A percentile compares a stretch with the other conserved stretches of the same genome.
phyloP scores from a whole-genome alignment of 2,797 vertebrate genomes.

The Mallotus villosus region DNA sequence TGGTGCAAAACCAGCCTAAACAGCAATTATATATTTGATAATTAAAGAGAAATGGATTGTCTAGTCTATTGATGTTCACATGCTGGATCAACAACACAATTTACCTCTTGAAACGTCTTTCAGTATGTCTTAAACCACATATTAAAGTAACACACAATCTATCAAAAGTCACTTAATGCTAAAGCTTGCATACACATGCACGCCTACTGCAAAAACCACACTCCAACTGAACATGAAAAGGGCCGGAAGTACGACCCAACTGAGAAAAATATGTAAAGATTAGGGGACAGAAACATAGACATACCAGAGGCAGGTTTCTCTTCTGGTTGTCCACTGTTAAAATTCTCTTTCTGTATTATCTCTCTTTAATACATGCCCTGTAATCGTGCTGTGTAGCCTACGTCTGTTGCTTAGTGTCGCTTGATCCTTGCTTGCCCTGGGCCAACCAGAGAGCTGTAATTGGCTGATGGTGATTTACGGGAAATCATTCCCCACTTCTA shows the following conservation, averaged over 20 bases:
- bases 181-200: conserved; percentile 23
- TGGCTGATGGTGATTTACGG: conserved; percentile 71
- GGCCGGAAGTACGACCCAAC: conserved; percentile 44
- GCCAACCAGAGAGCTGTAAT: conserved; percentile 65
- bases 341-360: conserved; percentile 35
- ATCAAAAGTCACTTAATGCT: conserved; percentile 54
- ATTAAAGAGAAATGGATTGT: background rate
- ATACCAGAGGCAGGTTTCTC: conserved; percentile 52
- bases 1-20: background rate
- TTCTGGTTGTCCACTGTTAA: conserved; percentile 17
- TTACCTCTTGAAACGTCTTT: background rate
- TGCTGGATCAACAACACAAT: background rate
- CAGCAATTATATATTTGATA: background rate
- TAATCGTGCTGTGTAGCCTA: background rate
- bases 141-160: conserved; percentile 23
- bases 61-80: background rate
- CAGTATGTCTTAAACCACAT: background rate
- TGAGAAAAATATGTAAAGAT: conserved; percentile 42
- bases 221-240: conserved; percentile 48
- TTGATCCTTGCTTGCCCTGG: conserved; percentile 48
- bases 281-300: conserved; percentile 25
- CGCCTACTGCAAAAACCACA: conserved; percentile 47
- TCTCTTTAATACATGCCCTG: conserved; percentile 31
- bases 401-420: conserved; percentile 30
- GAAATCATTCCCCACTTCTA: conserved; percentile 75